Evolutionary conservation across 2,797 vertebrate species (phyloP), one percentile per base, ranked within the genome.

Genomic region (Platalea minor): DNA sequence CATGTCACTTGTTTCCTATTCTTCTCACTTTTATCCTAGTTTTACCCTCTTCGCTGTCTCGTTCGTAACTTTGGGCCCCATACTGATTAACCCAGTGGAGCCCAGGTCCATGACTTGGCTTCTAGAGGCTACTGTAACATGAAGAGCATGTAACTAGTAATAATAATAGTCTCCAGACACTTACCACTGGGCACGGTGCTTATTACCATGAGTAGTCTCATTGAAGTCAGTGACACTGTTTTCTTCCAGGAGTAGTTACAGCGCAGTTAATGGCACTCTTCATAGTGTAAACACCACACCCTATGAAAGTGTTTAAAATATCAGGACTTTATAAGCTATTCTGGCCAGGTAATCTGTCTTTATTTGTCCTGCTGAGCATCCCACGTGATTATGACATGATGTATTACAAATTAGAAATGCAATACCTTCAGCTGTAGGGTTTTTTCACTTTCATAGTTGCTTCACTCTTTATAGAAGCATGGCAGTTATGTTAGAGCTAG

Each of bases 241-340:
- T 89, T 95, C 84, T 92, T 95, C 65, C 57, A 94, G 61, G 33
- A 89, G 92, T 78, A 91, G 92, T 88, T 96, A 68, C 86, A 88
- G 37, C 63, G 84, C 72, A 89, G 75, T 82, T 96, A 95, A 95
- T 94, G 89, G 45, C 46, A 45, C 75, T 94, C 89, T 96, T 95
- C 14, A 0, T 11, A 85, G 81, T 7, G 4, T 93, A 94, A 96
- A 91, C 88, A 95, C 92, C 95, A 95, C 96, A 65, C 94, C 95
- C 95, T 92, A 82, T 37, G 70, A 78, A 92, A 96, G 82, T 94
- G 81, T 91, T 89, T 93, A 73, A 94, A 96, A 92, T 93, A 89
- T 93, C 91, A 96, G 73, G 78, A 91, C 81, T 95, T 96, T 93
- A 95, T 89, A 91, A 91, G 91, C 57, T 95, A 35, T 91, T 95